Conservation (phyloP, 2,113 vertebrate genomes). For the Piaya cayana region DNA sequence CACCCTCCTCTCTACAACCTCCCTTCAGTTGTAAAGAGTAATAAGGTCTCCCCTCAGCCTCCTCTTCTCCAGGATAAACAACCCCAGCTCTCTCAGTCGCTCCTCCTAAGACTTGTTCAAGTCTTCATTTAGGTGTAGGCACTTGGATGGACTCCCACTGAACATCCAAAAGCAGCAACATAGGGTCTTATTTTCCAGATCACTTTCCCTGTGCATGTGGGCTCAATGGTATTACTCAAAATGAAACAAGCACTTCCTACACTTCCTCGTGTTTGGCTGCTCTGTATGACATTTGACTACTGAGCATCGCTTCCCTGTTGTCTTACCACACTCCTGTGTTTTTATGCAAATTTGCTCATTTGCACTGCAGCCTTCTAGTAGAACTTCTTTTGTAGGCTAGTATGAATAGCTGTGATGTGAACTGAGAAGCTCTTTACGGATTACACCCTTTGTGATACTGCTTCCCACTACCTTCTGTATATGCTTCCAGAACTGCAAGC, state of each 20-base stretch:
- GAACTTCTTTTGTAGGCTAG: background rate
- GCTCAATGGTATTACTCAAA: background rate
- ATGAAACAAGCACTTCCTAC: background rate
- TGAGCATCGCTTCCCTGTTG: background rate
- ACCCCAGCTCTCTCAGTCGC: too few relatives aligned
- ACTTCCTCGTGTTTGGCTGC: background rate
- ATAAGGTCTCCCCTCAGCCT: too few relatives aligned
- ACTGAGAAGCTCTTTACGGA: background rate
- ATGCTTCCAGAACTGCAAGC: fast-evolving
- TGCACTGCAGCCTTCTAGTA: background rate
- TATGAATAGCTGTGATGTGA: background rate
- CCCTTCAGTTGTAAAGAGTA: too few relatives aligned
- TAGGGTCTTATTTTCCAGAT: fast-evolving
- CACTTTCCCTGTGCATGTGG: fast-evolving
- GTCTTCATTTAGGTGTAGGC: background rate
- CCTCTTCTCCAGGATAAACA: too few relatives aligned
- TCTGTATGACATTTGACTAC: background rate
- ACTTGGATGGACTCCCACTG: background rate
- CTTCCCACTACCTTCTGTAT: background rate
- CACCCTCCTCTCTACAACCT: too few relatives aligned
- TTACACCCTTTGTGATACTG: background rate
- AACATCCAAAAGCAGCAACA: background rate
- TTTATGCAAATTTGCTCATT: background rate
- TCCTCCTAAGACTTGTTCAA: too few relatives aligned
- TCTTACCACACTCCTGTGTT: fast-evolving